Conservation (phyloP, 2,113 vertebrate species). For the Mormyrus iriodes region DNA sequence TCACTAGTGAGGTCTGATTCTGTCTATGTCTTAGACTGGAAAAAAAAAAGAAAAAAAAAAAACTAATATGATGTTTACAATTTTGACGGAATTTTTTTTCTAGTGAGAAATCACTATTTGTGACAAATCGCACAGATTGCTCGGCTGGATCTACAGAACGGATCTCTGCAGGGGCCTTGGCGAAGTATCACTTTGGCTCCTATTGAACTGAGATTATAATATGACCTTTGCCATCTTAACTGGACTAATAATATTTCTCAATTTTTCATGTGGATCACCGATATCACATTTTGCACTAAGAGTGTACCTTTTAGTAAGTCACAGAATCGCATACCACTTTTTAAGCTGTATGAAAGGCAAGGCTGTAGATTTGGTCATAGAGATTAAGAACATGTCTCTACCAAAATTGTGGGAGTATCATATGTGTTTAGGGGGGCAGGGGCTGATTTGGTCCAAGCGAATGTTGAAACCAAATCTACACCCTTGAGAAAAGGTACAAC, state of each 20-base stretch:
- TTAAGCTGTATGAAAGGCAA: background rate
- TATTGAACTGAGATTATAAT: background rate
- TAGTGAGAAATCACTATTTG: background rate
- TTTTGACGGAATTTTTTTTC: background rate
- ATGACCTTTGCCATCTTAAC: background rate
- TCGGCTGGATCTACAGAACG: background rate
- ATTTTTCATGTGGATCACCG: background rate
- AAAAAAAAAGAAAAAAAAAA: background rate
- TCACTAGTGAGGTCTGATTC: background rate
- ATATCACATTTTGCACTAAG: background rate
- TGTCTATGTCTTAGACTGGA: background rate
- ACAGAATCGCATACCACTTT: background rate
- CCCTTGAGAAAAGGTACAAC: background rate
- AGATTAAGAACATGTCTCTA: background rate
- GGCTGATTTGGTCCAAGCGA: background rate
- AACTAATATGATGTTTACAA: background rate
- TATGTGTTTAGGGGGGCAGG: background rate
- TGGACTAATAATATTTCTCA: background rate
- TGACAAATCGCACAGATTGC: background rate
- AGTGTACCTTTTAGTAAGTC: background rate
- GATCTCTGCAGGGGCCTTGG: background rate
- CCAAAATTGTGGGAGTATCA: background rate
- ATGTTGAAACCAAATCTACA: background rate
- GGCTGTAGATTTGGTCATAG: background rate
- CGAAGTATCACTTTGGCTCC: background rate